Percentiles rank a stretch among this genome's conserved stretches.
Conservation (phyloP, 2,888 invertebrate species). For the Caenorhabditis sp. region DNA sequence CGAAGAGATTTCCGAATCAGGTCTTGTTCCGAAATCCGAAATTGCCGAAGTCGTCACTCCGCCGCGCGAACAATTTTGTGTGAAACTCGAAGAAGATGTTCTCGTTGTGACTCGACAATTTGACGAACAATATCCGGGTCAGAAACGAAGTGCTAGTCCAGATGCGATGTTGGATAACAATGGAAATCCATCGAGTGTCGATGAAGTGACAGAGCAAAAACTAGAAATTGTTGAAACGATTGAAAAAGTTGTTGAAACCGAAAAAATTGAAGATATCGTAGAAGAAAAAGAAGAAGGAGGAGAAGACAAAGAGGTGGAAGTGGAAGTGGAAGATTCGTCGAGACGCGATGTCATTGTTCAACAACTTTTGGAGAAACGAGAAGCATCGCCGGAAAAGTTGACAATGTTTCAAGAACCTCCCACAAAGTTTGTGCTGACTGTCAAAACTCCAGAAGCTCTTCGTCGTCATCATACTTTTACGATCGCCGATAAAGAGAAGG, state of each 20-base stretch:
- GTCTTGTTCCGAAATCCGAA: constrained; percentile 30
- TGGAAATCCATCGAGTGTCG: constrained; percentile 3
- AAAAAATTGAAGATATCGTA: too few species aligned
- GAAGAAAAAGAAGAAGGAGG: neutral
- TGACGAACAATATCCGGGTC: constrained; percentile 38
- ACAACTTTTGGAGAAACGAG: constrained; percentile 7
- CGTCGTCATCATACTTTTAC: constrained; percentile 40
- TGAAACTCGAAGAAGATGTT: constrained; percentile 40
- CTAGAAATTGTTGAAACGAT: neutral
- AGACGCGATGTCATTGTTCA: constrained; percentile 5
- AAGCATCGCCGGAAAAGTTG: constrained; percentile 37
- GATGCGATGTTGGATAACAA: constrained; percentile 5
- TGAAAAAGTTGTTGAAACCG: too few species aligned
- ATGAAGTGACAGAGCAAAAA: constrained; percentile 5
- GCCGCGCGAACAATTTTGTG: constrained; percentile 31
- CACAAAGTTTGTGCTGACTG: constrained; percentile 26
- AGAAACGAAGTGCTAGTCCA: constrained; percentile 40
- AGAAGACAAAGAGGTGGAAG: neutral
- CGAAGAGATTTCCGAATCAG: constrained; percentile 37
- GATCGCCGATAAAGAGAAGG: constrained; percentile 20
- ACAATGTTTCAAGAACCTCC: constrained; percentile 40
- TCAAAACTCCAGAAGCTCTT: constrained; percentile 40
- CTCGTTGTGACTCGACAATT: constrained; percentile 40
- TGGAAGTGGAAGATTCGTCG: too few species aligned
- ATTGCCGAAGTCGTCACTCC: constrained; percentile 31